These are phyloP conservation scores for Macropodus opercularis DNA, from an alignment of 2,797 vertebrate species.

Conservation along the genomic window DNA sequence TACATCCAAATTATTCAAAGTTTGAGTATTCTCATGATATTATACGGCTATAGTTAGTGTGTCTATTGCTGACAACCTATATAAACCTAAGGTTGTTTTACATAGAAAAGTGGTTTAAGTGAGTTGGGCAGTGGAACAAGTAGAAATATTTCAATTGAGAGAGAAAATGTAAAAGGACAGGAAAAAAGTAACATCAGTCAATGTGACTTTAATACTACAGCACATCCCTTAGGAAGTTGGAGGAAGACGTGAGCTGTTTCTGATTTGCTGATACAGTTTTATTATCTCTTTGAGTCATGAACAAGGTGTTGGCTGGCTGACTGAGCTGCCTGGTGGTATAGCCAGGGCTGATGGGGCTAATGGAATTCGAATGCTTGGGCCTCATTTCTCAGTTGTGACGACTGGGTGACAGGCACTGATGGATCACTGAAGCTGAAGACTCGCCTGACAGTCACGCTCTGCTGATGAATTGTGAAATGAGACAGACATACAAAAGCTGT, in stretches of 20 bases:
- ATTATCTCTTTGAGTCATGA: slow-evolving; percentile 77
- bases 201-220: slow-evolving; percentile 62
- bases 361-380: slow-evolving; percentile 77
- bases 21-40: slow-evolving; percentile 7
- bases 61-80: slow-evolving; percentile 19
- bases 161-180: slow-evolving; percentile 57
- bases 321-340: slow-evolving; percentile 42
- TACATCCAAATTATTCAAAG: background rate
- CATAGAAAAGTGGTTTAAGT: slow-evolving; percentile 3
- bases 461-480: slow-evolving; percentile 86
- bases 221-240: slow-evolving; percentile 46
- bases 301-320: slow-evolving; percentile 73
- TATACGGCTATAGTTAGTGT: background rate
- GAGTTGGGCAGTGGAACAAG: slow-evolving; percentile 7
- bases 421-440: slow-evolving; percentile 78
- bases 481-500: slow-evolving; percentile 82
- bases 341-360: slow-evolving; percentile 72
- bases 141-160: slow-evolving; percentile 65
- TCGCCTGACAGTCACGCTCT: slow-evolving; percentile 73
- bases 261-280: slow-evolving; percentile 80
- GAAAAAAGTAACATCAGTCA: slow-evolving; percentile 70
- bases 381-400: slow-evolving; percentile 83
- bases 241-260: slow-evolving; percentile 52
- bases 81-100: slow-evolving; percentile 6
- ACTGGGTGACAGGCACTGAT: slow-evolving; percentile 80